Conservation (phyloP, 2,888 invertebrate species). For the Sialis fuliginosa region DNA sequence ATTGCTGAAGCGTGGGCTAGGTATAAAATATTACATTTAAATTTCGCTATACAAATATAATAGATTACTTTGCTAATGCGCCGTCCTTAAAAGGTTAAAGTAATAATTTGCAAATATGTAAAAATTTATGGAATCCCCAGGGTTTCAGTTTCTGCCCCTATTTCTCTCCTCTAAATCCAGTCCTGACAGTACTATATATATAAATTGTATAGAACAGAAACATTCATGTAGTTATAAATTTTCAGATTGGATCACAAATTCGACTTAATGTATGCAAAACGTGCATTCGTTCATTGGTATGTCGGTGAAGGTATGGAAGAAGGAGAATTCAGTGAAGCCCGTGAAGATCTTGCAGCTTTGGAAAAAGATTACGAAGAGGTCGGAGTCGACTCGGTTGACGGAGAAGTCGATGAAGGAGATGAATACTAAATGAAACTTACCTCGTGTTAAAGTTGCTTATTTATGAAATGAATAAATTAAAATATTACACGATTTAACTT, state of each 20-base stretch:
- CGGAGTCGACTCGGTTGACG: conserved; percentile 55
- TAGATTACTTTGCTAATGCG: not conserved
- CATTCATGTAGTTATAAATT: conserved; percentile 5
- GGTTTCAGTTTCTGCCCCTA: no score
- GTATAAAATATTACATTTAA: conserved; percentile 20
- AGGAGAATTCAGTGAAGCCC: conserved; percentile 72
- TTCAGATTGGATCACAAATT: conserved; percentile 80
- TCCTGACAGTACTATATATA: no score
- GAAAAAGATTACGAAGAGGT: conserved; percentile 70
- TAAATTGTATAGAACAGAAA: not conserved
- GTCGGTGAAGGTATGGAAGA: conserved; percentile 79
- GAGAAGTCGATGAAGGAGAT: conserved; percentile 47
- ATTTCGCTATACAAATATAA: not conserved
- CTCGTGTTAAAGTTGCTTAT: no score
- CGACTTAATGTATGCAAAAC: conserved; percentile 90
- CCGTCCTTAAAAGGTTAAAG: not conserved
- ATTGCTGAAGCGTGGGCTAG: conserved; percentile 94
- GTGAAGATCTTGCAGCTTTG: conserved; percentile 67
- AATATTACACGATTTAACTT: no score
- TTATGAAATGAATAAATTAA: no score
- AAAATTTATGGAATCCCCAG: no score
- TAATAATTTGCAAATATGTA: no score
- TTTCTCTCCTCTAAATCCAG: no score
- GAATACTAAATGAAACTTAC: conserved; percentile 33
- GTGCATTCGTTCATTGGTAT: conserved; percentile 94